Percentiles rank a stretch among this genome's conserved stretches.
These are phyloP conservation scores for Apamea sordens DNA, from an alignment of 2,888 invertebrate species.

Conservation along the genomic window DNA sequence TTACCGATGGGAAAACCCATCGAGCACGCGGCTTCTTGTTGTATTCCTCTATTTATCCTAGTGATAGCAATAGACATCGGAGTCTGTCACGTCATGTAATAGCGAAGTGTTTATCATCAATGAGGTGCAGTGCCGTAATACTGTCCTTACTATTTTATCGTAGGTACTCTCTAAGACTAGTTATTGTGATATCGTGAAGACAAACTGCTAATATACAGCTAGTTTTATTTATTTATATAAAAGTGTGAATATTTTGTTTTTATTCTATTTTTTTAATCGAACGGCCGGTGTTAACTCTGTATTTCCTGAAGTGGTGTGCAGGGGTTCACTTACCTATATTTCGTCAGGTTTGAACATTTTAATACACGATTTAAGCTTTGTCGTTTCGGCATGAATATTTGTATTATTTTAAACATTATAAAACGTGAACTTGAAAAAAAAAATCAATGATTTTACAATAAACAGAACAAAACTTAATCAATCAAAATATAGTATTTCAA, in stretches of 20 bases:
- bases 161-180: constrained; percentile 65
- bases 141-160: constrained; percentile 69
- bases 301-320: background rate
- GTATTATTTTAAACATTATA: background rate
- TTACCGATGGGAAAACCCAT: background rate
- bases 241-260: constrained; percentile 70
- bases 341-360: background rate
- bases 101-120: constrained; percentile 56
- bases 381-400: background rate
- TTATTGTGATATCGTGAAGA: constrained; percentile 74
- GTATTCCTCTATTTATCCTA: background rate
- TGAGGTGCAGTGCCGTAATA: constrained; percentile 76
- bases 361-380: background rate
- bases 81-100: constrained; percentile 37
- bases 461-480: background rate
- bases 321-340: background rate
- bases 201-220: constrained; percentile 78
- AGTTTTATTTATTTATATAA: constrained; percentile 71
- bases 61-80: constrained; percentile 34
- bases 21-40: background rate
- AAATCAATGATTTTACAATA: background rate
- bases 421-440: no score
- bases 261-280: constrained; percentile 22
- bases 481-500: background rate
- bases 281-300: constrained; percentile 34